These are phyloP conservation scores for Deroplatys truncata DNA, from an alignment of 2,888 invertebrate genomes.

Conservation along the genomic window DNA sequence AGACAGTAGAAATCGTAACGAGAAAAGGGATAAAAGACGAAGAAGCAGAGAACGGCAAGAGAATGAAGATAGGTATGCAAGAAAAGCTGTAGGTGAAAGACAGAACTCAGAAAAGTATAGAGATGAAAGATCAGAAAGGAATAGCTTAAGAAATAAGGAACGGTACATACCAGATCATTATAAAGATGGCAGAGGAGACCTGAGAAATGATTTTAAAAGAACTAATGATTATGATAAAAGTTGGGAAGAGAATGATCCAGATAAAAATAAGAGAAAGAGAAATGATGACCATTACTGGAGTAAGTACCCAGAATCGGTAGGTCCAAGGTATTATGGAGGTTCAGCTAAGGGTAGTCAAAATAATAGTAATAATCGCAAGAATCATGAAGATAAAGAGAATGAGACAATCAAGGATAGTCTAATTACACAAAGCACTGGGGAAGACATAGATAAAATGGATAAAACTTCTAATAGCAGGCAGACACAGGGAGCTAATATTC, in stretches of 20 bases:
- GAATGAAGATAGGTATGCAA: not conserved
- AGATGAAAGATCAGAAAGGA: not conserved
- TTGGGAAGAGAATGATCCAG: not conserved
- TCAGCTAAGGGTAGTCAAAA: not conserved
- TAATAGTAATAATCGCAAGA: not conserved
- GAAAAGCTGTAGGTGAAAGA: not conserved
- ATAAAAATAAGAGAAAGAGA: not conserved
- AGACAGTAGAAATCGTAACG: not conserved
- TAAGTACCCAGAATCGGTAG: slow-evolving; percentile 27
- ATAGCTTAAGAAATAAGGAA: not conserved
- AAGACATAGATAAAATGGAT: not conserved
- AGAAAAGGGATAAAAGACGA: not conserved
- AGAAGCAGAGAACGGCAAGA: not conserved
- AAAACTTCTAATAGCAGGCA: not conserved
- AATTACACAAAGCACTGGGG: not conserved
- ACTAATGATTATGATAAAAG: not conserved
- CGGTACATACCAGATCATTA: not conserved
- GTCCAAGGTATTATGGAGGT: slow-evolving; percentile 28
- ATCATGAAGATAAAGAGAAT: not conserved
- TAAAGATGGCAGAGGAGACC: not conserved
- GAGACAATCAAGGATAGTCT: not conserved
- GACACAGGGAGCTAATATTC: too few species aligned
- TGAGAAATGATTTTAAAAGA: not conserved
- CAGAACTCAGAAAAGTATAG: not conserved
- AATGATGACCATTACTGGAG: slow-evolving; percentile 18